Base-by-base conservation (phyloP, 2,797 vertebrate species). In the Avahi laniger region DNA sequence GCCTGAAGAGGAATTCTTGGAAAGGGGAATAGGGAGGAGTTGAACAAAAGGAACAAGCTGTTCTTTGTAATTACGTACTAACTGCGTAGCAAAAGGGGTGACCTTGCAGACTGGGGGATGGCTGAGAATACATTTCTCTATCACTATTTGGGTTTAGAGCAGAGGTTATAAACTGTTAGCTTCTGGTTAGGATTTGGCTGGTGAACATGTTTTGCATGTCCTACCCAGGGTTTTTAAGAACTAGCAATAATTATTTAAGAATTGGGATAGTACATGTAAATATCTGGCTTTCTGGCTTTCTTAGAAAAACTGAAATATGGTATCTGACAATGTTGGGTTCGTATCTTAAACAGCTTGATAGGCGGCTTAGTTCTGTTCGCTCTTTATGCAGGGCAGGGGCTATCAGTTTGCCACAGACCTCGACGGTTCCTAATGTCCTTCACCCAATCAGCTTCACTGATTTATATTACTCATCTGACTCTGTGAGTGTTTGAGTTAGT, bases 141-240 rank as follows among this genome's bases (percentile, higher is more conserved):
- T 92, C 78, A 73, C 52, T 95, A 30, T 90, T 80, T 84, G 65
- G 87, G 87, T 92, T 95, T 94, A 41, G 70, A 80, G 52, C 83
- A 88, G 83, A 92, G 86, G 41, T 91, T 87, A 22, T 75, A 94
- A 84, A 95, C 52, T 83, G 46, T 83, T 28, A 86, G 82, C 46
- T 48, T 91, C 65, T 83, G 41, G 69, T 70, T 54, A 72, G 79
- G 83, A 88, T 89, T 93, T 89, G 76, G 50, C 48, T 69, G 48
- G 48, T 33, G 52, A 65, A 82, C 20, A 65, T 78, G 48, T 78
- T 90, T 90, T 88, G n/a, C n/a, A 93, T 93, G 57, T 69, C 52
- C n/a, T 69, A 24, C 7, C 41, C 28, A 67, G 9, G 5, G 20
- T 41, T 82, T 89, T 43, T 43, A 76, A 46, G 50, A 82, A 89